Percentiles rank a stretch among this genome's conserved stretches.
Evolutionary conservation across 2,113 vertebrate genomes (phyloP).

Genomic region (Neodon shergylaensis): DNA sequence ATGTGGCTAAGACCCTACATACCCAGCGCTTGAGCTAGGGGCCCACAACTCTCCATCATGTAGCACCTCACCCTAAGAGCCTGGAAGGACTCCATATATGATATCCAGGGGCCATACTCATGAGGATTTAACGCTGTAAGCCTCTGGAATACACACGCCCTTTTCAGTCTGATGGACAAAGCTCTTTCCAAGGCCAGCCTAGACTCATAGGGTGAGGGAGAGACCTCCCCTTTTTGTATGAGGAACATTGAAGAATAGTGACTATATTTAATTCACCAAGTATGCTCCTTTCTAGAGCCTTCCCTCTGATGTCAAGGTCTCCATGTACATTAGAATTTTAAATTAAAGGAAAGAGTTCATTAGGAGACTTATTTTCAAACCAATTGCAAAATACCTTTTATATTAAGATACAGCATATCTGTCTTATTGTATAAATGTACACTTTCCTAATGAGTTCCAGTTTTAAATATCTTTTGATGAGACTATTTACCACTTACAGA

Average conservation of each 20-base stretch:
- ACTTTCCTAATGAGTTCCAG: not conserved
- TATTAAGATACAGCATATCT: not conserved
- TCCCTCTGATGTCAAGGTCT: too few relatives aligned
- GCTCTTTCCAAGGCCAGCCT: not conserved
- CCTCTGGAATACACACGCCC: accelerated
- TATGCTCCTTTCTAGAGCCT: accelerated
- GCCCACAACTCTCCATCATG: accelerated
- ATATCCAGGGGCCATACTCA: not conserved
- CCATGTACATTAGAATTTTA: not conserved
- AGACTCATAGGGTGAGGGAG: accelerated
- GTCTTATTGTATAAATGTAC: not conserved
- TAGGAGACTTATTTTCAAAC: not conserved
- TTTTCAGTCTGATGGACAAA: not conserved
- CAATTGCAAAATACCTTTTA: not conserved
- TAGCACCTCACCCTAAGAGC: too few relatives aligned
- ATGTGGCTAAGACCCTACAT: not conserved
- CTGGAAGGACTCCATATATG: accelerated
- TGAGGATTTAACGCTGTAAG: not conserved
- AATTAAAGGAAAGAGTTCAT: not conserved
- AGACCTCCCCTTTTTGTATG: too few relatives aligned
- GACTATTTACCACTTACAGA: not conserved
- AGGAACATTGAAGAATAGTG: not conserved
- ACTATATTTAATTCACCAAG: not conserved
- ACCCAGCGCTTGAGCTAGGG: not conserved
- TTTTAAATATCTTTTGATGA: not conserved